Conservation (phyloP, 1,140 invertebrate genomes). For the Stegodyphus mimosarum region DNA sequence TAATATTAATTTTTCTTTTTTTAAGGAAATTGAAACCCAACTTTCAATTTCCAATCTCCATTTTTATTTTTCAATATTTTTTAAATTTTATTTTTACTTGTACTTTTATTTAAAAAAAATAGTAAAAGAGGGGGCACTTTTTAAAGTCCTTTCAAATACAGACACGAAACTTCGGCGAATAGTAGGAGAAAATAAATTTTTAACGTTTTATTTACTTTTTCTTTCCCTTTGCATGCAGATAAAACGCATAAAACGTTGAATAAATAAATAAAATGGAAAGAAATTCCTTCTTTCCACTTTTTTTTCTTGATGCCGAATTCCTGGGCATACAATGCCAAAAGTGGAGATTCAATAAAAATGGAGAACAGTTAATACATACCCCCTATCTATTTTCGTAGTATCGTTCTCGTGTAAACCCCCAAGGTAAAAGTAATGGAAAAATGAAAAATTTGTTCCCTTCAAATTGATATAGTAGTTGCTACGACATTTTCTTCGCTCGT, state of each 20-base stretch:
- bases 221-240: slow-evolving; percentile 25
- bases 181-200: background rate
- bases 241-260: slow-evolving; percentile 38
- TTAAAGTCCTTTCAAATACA: background rate
- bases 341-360: slow-evolving; percentile 55
- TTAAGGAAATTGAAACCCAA: slow-evolving; percentile 49
- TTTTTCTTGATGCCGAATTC: background rate
- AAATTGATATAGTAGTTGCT: too few species aligned
- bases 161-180: background rate
- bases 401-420: background rate
- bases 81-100: background rate
- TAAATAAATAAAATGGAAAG: slow-evolving; percentile 37
- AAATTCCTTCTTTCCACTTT: background rate
- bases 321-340: slow-evolving; percentile 29
- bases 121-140: background rate
- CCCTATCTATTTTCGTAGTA: slow-evolving; percentile 45
- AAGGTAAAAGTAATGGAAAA: slow-evolving; percentile 10
- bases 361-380: slow-evolving; percentile 53
- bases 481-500: too few species aligned
- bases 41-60: slow-evolving; percentile 30
- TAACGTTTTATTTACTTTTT: slow-evolving; percentile 43
- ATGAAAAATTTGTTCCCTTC: slow-evolving; percentile 1
- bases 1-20: slow-evolving; percentile 48
- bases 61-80: background rate
- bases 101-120: background rate